Evolutionary conservation across 2,888 invertebrate genomes (phyloP), one percentile per base, ranked within the genome.

Genomic region (Pediacus dermestoides): DNA sequence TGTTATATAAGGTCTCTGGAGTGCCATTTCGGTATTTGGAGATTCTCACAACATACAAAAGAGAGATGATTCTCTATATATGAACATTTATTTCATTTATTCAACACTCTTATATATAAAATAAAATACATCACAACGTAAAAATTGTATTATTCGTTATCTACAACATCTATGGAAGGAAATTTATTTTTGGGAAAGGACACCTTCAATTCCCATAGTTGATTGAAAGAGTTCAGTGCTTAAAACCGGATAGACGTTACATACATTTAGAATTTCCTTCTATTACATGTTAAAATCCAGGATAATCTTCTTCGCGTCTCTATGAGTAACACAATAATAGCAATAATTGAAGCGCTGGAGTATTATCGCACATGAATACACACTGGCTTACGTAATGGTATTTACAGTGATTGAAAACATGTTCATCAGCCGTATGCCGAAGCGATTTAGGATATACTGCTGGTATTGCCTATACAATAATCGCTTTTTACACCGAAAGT

Each of bases 371-470:
- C 66, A 64, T 66, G 67, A 63, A 63, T 66, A 63, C 66, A 65
- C 65, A 48, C 60, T 59, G 55, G 62, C 63, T 64, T 64, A 61
- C 59, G 58, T 66, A 64, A 66, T 65, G 59, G 65, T 67, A 65
- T 65, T 67, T 66, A 66, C 64, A 64, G 64, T 63, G 63, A 67
- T 67, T 67, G 67, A 63, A 67, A 66, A 65, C 63, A 63, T 66
- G 64, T 57, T 61, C 66, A 63, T 53, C 57, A 56, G 51, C 56
- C 63, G 60, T 60, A 41, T 44, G 44, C 49, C 35, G 34, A 57
- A 58, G 46, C 51, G 53, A 58, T 58, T 57, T 48, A 6, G 9
- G 10, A n/a, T n/a, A n/a, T n/a, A n/a, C n/a, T n/a, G n/a, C n/a
- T n/a, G n/a, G n/a, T n/a, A n/a, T n/a, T n/a, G n/a, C n/a, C n/a